Evolutionary conservation across 2,888 invertebrate genomes (phyloP).

Genomic region (Eupithecia pulchellata): DNA sequence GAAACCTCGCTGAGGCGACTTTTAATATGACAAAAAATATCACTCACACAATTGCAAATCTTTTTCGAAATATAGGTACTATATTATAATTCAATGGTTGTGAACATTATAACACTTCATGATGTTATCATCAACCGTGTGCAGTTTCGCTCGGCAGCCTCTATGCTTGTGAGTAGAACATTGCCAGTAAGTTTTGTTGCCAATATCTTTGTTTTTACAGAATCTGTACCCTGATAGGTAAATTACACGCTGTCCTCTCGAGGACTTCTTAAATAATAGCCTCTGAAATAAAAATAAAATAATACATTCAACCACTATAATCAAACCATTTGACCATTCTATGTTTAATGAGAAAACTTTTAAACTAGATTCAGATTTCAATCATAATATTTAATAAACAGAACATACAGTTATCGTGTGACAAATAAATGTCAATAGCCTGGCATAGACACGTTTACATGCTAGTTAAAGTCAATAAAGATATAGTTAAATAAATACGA

Average conservation of each 20-base stretch:
- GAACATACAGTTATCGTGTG: no score
- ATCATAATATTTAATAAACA: no score
- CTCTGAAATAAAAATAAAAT: constrained; percentile 13
- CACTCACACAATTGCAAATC: no score
- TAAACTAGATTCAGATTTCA: no score
- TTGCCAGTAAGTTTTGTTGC: background rate
- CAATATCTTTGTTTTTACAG: constrained; percentile 24
- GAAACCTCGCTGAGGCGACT: background rate
- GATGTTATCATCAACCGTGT: constrained; percentile 1
- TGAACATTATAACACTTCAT: constrained; percentile 15
- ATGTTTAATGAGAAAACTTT: no score
- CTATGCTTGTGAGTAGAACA: background rate
- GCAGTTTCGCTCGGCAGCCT: constrained; percentile 7
- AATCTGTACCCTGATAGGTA: constrained; percentile 35
- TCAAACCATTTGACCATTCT: no score
- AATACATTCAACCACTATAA: background rate
- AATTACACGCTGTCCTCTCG: constrained; percentile 34
- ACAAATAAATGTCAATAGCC: no score
- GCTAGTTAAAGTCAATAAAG: no score
- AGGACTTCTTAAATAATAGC: background rate
- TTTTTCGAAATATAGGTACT: background rate
- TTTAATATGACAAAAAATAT: background rate
- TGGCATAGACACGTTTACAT: no score
- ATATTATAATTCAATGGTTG: constrained; percentile 1
- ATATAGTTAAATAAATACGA: no score